A percentile compares a stretch with the other conserved stretches of the same genome.
Conservation (phyloP, 2,113 vertebrate species). For the Rhinopomastus cyanomelas region DNA sequence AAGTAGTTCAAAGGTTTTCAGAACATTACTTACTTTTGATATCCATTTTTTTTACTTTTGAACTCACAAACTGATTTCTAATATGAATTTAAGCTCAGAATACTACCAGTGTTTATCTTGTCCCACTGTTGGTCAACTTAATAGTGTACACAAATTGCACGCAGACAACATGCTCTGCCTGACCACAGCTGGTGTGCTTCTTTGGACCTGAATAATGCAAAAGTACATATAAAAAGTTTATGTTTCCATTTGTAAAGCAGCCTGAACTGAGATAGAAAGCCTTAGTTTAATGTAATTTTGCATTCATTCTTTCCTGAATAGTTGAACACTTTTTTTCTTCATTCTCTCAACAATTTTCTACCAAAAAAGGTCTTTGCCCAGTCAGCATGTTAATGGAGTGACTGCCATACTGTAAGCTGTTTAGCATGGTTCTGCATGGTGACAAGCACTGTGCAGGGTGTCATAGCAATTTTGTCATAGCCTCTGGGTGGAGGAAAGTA, state of each 20-base stretch:
- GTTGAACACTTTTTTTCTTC: background rate
- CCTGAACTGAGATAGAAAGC: background rate
- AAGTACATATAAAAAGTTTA: background rate
- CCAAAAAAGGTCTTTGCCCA: background rate
- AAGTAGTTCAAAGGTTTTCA: background rate
- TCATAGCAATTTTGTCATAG: background rate
- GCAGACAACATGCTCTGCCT: background rate
- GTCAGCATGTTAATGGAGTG: background rate
- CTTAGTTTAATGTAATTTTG: background rate
- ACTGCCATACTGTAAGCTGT: fast-evolving
- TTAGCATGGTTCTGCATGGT: background rate
- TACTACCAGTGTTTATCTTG: fast-evolving
- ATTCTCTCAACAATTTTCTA: background rate
- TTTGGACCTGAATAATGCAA: background rate
- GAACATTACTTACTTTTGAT: too few species aligned
- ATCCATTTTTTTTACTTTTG: background rate
- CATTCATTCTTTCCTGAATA: background rate
- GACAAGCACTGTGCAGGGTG: background rate
- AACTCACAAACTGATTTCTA: background rate
- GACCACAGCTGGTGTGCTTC: background rate
- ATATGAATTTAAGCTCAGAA: background rate
- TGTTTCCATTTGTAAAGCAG: background rate
- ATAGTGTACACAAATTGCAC: background rate
- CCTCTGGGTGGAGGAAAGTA: background rate
- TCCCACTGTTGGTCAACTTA: background rate